These are phyloP conservation scores for Platyscapa corneri DNA, from an alignment of 1,140 invertebrate genomes.

Conservation along the genomic window DNA sequence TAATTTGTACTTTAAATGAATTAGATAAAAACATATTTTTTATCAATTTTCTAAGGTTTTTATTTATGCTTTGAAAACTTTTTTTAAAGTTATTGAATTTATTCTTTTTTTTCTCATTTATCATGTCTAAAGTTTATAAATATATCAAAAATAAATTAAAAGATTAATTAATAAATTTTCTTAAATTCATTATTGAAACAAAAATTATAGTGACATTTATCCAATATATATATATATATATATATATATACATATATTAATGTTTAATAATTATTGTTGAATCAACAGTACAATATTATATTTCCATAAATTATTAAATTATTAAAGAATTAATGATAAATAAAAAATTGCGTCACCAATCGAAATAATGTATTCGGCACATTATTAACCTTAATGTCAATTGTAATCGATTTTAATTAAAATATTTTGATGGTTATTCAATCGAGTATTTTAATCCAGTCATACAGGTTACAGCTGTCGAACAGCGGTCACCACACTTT, in stretches of 20 bases:
- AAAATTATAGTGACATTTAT: no score
- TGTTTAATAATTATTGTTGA: no score
- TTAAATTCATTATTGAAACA: no score
- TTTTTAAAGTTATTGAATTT: neutral
- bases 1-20: constrained; percentile 3
- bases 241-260: no score
- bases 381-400: constrained; percentile 1
- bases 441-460: neutral
- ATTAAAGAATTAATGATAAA: constrained; percentile 4
- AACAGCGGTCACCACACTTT: constrained; percentile 26
- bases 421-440: neutral
- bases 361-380: neutral
- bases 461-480: constrained; percentile 45
- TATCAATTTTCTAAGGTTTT: neutral
- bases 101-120: neutral
- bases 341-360: neutral
- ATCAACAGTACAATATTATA: neutral
- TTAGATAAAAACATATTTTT: neutral
- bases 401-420: neutral
- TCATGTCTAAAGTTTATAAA: neutral
- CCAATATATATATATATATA: no score
- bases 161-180: no score
- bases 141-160: no score
- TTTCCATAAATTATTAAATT: neutral
- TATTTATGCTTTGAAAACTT: neutral